phyloP scores from a whole-genome alignment of 2,797 vertebrate genomes.

The Discoglossus pictus region DNA sequence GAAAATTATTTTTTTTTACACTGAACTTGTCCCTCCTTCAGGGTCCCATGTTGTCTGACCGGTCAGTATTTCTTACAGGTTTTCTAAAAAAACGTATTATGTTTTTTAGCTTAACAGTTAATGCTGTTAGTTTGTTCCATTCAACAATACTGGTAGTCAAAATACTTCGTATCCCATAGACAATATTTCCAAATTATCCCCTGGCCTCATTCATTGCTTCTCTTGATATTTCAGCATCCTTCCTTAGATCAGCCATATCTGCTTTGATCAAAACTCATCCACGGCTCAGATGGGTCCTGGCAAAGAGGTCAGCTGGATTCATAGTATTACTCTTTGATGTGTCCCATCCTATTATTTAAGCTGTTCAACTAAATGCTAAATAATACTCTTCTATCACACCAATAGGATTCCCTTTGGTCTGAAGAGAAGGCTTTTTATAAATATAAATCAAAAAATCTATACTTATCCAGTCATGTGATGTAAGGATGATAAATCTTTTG shows the following conservation, averaged over 20 bases:
- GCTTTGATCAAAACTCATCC: conserved; percentile 28
- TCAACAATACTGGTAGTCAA: no score
- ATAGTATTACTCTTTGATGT: conserved; percentile 36
- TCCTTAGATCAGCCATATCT: neutral
- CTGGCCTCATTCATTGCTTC: neutral
- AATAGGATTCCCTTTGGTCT: conserved; percentile 9
- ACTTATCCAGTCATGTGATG: no score
- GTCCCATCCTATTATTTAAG: conserved; percentile 42
- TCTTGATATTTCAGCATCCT: neutral
- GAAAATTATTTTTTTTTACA: no score
- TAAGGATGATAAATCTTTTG: no score
- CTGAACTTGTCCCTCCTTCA: no score
- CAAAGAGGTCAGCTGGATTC: conserved; percentile 25
- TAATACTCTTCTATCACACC: conserved; percentile 31
- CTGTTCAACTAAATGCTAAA: conserved; percentile 31
- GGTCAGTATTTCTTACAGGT: no score
- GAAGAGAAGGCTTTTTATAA: conserved; percentile 7
- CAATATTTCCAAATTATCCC: no score
- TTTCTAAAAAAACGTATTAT: no score
- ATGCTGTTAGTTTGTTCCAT: no score
- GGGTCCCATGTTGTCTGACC: no score
- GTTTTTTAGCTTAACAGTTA: no score
- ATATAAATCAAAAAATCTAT: neutral
- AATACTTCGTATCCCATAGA: no score
- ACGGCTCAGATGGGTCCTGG: conserved; percentile 8